Percentiles rank a stretch among this genome's conserved stretches.
Evolutionary conservation across 2,888 invertebrate genomes (phyloP).

Genomic region (Branchinecta sandiegonensis): DNA sequence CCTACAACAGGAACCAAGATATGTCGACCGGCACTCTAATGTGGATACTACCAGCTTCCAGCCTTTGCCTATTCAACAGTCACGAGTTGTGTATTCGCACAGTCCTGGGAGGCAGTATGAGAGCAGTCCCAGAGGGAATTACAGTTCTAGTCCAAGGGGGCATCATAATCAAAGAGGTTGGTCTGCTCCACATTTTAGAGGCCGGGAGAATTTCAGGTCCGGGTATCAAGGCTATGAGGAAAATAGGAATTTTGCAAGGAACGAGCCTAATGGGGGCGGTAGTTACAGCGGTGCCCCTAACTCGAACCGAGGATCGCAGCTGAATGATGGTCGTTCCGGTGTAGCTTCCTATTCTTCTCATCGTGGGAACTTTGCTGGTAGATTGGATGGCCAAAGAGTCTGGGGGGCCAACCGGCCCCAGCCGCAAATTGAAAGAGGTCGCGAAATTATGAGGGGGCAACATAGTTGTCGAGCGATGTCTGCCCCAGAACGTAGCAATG

Average conservation of each 20-base stretch:
- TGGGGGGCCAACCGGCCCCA: not conserved
- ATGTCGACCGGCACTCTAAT: too few relatives aligned
- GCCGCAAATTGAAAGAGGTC: not conserved
- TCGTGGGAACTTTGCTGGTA: not conserved
- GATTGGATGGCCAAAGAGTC: not conserved
- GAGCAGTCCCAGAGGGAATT: not conserved
- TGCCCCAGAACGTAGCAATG: not conserved
- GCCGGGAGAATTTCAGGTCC: too few relatives aligned
- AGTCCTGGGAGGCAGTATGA: constrained; percentile 11
- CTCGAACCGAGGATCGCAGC: not conserved
- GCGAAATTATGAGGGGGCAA: not conserved
- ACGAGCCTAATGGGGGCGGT: not conserved
- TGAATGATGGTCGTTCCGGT: not conserved
- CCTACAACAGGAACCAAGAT: too few relatives aligned
- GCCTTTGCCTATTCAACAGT: not conserved
- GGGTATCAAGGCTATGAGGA: too few relatives aligned
- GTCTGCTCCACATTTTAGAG: too few relatives aligned
- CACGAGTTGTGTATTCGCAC: not conserved
- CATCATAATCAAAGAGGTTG: not conserved
- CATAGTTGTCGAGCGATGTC: not conserved
- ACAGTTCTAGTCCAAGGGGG: not conserved
- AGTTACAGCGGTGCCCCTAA: not conserved
- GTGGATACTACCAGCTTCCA: too few relatives aligned
- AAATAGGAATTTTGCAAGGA: too few relatives aligned
- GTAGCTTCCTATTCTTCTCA: not conserved